Percentiles rank a stretch among this genome's conserved stretches.
Conservation (phyloP, 2,113 vertebrate species). For the Saimiri boliviensis region DNA sequence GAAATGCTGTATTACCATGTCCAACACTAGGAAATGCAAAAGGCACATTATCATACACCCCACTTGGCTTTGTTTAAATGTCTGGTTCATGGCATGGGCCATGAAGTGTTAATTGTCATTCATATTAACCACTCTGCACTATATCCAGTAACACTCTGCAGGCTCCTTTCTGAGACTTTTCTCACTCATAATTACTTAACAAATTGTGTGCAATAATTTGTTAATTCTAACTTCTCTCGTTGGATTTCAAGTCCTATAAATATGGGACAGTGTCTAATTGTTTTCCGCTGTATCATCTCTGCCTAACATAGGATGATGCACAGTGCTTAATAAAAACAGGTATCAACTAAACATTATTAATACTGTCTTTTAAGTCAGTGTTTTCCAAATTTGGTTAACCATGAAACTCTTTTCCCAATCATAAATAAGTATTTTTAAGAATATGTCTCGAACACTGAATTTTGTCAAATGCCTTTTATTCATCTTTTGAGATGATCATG, state of each 20-base stretch:
- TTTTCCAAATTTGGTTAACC: neutral
- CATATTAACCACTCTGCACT: neutral
- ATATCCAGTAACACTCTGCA: neutral
- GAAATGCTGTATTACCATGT: neutral
- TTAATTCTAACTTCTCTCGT: neutral
- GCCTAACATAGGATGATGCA: neutral
- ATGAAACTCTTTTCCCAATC: neutral
- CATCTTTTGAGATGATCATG: neutral
- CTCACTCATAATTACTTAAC: neutral
- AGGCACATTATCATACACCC: neutral
- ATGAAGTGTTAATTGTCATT: neutral
- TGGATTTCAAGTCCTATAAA: neutral
- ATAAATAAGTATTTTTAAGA: neutral
- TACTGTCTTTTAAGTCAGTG: neutral
- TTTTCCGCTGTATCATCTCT: rapidly evolving
- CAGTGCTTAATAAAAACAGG: neutral
- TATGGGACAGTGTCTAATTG: neutral
- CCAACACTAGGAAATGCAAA: neutral
- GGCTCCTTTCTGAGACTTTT: neutral
- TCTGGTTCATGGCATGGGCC: neutral
- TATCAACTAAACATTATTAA: neutral
- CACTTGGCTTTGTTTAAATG: neutral
- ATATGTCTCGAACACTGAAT: neutral
- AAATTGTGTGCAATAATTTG: neutral
- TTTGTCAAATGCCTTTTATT: neutral